A percentile compares a stretch with the other conserved stretches of the same genome.
Evolutionary conservation across 23 tunicate species (phyloP).

Genomic region (Oikopleura albicans): DNA sequence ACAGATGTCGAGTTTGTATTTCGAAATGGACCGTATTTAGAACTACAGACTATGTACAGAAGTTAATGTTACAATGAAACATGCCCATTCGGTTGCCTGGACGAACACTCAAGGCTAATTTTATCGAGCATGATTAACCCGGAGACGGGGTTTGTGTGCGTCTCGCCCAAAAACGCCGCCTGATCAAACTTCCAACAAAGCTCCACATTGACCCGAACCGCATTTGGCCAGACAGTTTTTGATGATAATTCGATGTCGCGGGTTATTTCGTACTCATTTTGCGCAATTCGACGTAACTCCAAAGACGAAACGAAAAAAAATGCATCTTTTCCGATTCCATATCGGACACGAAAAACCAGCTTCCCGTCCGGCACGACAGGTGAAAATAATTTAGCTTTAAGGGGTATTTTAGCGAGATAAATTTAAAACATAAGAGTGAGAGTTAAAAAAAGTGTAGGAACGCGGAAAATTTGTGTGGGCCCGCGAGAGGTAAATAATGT

Average conservation of each 20-base stretch:
- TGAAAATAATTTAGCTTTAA: background rate
- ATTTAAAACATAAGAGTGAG: too few relatives aligned
- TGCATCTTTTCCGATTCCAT: background rate
- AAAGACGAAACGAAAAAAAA: background rate
- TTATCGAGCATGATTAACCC: background rate
- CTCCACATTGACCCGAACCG: background rate
- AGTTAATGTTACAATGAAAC: too few relatives aligned
- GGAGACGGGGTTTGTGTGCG: background rate
- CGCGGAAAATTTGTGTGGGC: background rate
- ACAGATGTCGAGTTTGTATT: too few relatives aligned
- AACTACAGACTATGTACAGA: too few relatives aligned
- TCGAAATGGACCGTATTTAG: too few relatives aligned
- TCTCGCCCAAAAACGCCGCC: background rate
- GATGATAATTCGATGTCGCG: background rate
- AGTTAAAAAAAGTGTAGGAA: too few relatives aligned
- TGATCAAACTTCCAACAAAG: background rate
- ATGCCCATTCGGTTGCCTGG: too few relatives aligned
- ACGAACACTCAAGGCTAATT: background rate
- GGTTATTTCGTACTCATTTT: background rate
- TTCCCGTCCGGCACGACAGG: background rate
- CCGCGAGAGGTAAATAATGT: background rate
- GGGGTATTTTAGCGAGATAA: too few relatives aligned
- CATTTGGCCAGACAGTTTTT: background rate
- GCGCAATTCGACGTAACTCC: background rate
- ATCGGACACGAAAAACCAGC: background rate